Evolutionary conservation across 2,888 invertebrate genomes (phyloP), one percentile per base, ranked within the genome.

Genomic region (Perithous albicinctus): DNA sequence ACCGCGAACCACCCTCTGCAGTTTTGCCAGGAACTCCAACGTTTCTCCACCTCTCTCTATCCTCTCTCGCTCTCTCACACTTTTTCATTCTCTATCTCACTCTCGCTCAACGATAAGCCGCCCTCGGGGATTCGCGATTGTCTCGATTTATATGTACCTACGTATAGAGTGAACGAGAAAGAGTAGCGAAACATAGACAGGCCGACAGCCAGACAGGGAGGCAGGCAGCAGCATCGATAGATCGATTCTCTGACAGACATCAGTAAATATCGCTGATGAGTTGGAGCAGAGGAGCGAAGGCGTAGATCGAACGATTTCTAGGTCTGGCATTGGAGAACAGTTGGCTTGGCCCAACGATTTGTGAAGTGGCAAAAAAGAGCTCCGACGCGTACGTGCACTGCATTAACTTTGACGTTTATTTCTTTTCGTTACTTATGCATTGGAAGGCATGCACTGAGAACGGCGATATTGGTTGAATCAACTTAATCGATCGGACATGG

Each of bases 261-360:
- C n/a, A 84, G 89, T 88, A 89, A 91, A 90, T 90, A 90, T 89
- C 87, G 86, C 87, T 89, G 89, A 90, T 90, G 90, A 89, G 88
- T 89, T 84, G 84, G 70, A 38, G 84, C 78, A 85, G 83, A 54
- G 83, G 74, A 83, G 80, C 81, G 85, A 59, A 48, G 64, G 84
- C 48, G 69, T 64, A n/a, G 51, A 70, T 48, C 70, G 46, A 64
- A 46, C 63, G n/a, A 46, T 38, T 46, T 54, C 54, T 32, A 32
- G 54, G 43, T n/a, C 38, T 10, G 59, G 32, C 15, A 56, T n/a
- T 10, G 56, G 35, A 23, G 2, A 20, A 18, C 38, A 73, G 51
- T 85, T 82, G 85, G 84, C 86, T 88, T 86, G 20, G 87, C 85
- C 79, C 85, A 85, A 83, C 86, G 85, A 89, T 89, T 86, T 86